phyloP scores from a whole-genome alignment of 1,140 invertebrate species.

The Drosophila kepulauana region DNA sequence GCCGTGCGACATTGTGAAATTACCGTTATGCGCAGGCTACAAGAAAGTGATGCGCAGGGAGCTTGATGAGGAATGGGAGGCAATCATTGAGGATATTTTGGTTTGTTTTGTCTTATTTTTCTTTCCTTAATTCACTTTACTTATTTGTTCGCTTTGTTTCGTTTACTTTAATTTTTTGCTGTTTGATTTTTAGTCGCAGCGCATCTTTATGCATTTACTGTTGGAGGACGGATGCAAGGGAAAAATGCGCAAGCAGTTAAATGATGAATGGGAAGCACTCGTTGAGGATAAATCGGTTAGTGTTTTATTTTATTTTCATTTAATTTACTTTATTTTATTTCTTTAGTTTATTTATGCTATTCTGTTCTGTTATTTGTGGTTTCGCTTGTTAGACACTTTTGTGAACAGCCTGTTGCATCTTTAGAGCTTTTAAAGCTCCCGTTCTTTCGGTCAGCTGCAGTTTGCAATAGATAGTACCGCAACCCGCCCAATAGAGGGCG shows the following conservation, averaged over 20 bases:
- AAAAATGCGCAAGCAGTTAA: too few relatives aligned
- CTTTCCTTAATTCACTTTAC: too few relatives aligned
- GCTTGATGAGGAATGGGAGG: constrained; percentile 57
- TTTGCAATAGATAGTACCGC: constrained; percentile 32
- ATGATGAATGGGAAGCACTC: too few relatives aligned
- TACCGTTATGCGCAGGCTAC: too few relatives aligned
- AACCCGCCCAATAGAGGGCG: background rate
- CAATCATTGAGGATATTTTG: constrained; percentile 60
- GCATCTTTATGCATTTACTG: too few relatives aligned
- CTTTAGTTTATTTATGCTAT: background rate
- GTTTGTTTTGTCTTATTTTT: constrained; percentile 40
- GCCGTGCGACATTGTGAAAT: too few relatives aligned
- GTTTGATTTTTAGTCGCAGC: too few relatives aligned
- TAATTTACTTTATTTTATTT: too few relatives aligned
- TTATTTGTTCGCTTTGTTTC: background rate
- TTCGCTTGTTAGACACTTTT: background rate
- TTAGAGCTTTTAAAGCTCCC: constrained; percentile 18
- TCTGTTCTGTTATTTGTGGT: background rate
- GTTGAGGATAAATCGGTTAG: too few relatives aligned
- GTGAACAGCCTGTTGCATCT: constrained; percentile 56
- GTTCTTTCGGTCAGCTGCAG: background rate
- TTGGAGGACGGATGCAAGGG: too few relatives aligned
- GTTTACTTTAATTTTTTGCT: background rate
- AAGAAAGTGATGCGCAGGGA: constrained; percentile 42
- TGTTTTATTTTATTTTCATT: too few relatives aligned